phyloP scores from a whole-genome alignment of 2,888 invertebrate genomes.

The Tipula lateralis region DNA sequence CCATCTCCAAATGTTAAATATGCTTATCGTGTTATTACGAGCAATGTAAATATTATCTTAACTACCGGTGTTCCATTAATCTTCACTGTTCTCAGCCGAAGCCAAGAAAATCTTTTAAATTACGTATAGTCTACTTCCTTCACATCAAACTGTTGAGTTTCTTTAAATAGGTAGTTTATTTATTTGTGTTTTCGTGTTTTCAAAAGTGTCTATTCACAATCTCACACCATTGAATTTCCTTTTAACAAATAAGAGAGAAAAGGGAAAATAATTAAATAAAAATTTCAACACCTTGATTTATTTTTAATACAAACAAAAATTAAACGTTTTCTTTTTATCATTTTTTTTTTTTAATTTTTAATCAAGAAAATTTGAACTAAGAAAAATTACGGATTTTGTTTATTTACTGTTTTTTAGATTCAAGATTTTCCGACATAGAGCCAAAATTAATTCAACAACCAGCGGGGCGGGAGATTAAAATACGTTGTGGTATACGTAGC shows the following conservation, averaged over 20 bases:
- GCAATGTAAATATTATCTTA: not conserved
- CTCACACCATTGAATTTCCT: not conserved
- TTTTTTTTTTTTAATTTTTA: not conserved
- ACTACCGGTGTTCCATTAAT: not conserved
- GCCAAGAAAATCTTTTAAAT: not conserved
- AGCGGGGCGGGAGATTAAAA: slow-evolving; percentile 42
- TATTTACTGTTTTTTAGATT: not conserved
- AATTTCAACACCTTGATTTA: not conserved
- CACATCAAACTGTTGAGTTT: not conserved
- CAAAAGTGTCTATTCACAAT: not conserved
- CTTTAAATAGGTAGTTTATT: not conserved
- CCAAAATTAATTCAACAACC: slow-evolving; percentile 45
- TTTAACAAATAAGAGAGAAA: not conserved
- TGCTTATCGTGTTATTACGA: not conserved
- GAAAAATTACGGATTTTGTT: not conserved
- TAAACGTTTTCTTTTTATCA: not conserved
- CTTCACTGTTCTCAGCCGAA: not conserved
- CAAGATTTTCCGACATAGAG: not conserved
- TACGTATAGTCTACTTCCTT: not conserved
- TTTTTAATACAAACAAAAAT: slow-evolving; percentile 25
- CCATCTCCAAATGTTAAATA: not conserved
- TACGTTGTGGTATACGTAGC: slow-evolving; percentile 44
- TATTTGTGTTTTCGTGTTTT: not conserved
- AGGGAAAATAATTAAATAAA: slow-evolving; percentile 24
- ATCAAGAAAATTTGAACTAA: slow-evolving; percentile 13